Conservation (phyloP, 2,888 invertebrate genomes). For the Parnassius apollo region DNA sequence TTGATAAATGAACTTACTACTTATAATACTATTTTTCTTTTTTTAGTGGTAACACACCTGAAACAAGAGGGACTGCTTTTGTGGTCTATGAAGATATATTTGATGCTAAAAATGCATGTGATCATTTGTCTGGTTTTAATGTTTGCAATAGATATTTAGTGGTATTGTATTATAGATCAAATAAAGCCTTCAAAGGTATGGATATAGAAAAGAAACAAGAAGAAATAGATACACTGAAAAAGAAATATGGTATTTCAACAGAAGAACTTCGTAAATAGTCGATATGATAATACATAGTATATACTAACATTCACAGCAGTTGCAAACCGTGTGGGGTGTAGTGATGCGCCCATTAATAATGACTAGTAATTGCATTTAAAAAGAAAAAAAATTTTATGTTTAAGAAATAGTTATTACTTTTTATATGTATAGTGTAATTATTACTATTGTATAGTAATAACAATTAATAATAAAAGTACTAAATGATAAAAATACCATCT, state of each 20-base stretch:
- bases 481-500: too few species aligned
- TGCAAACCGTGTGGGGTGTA: too few species aligned
- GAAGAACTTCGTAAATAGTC: slow-evolving; percentile 73
- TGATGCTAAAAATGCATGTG: slow-evolving; percentile 99
- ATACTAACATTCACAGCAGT: too few species aligned
- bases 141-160: slow-evolving; percentile 99
- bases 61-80: slow-evolving; percentile 99
- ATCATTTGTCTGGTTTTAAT: slow-evolving; percentile 99
- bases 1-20: too few species aligned
- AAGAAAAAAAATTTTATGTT: background rate
- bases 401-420: too few species aligned
- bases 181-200: slow-evolving; percentile 96
- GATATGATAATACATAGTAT: background rate
- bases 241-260: slow-evolving; percentile 92
- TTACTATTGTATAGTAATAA: too few species aligned
- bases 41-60: slow-evolving; percentile 96
- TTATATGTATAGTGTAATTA: too few species aligned
- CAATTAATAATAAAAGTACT: too few species aligned
- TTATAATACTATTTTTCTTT: slow-evolving; percentile 1
- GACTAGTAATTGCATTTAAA: too few species aligned
- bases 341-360: too few species aligned
- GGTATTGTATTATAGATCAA: slow-evolving; percentile 98
- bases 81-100: slow-evolving; percentile 99
- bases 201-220: slow-evolving; percentile 98
- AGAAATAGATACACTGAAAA: slow-evolving; percentile 96